A percentile compares a stretch with the other conserved stretches of the same genome.
phyloP scores from a whole-genome alignment of 1,140 invertebrate genomes.

The Drosophila rufa region DNA sequence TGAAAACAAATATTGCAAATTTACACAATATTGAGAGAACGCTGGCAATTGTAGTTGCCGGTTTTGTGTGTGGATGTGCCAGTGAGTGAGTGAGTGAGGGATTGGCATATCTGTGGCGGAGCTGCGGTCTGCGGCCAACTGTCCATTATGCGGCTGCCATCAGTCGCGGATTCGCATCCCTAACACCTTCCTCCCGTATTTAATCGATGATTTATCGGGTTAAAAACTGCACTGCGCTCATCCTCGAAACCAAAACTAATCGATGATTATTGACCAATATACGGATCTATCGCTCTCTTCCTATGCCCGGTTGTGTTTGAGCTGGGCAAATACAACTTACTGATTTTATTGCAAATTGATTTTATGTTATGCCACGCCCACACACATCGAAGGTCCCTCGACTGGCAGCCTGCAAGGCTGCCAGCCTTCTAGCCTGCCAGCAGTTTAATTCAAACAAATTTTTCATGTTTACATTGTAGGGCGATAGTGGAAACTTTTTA shows the following conservation, averaged over 20 bases:
- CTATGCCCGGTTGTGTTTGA: constrained; percentile 44
- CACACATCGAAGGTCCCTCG: constrained; percentile 14
- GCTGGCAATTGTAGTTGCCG: constrained; percentile 23
- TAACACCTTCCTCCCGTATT: neutral
- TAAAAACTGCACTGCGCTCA: neutral
- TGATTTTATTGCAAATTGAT: constrained; percentile 83
- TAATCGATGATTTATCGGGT: constrained; percentile 29
- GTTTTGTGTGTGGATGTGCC: constrained; percentile 10
- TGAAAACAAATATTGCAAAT: constrained; percentile 82
- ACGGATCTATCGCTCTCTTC: neutral
- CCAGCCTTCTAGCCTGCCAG: constrained; percentile 15
- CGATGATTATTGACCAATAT: constrained; percentile 2
- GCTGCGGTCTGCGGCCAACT: constrained; percentile 50
- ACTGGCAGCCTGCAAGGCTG: constrained; percentile 11
- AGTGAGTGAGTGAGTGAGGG: constrained; percentile 1
- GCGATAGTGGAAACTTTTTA: constrained; percentile 83
- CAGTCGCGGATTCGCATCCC: constrained; percentile 49
- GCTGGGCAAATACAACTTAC: constrained; percentile 77
- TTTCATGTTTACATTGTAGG: constrained; percentile 83
- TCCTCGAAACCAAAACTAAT: constrained; percentile 24
- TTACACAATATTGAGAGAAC: constrained; percentile 40
- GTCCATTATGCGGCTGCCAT: constrained; percentile 57
- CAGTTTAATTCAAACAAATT: constrained; percentile 81
- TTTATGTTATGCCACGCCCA: constrained; percentile 70
- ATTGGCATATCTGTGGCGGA: constrained; percentile 38